These are phyloP conservation scores for Archaeoteleia sp. DNA, from an alignment of 2,888 invertebrate genomes.

Conservation along the genomic window DNA sequence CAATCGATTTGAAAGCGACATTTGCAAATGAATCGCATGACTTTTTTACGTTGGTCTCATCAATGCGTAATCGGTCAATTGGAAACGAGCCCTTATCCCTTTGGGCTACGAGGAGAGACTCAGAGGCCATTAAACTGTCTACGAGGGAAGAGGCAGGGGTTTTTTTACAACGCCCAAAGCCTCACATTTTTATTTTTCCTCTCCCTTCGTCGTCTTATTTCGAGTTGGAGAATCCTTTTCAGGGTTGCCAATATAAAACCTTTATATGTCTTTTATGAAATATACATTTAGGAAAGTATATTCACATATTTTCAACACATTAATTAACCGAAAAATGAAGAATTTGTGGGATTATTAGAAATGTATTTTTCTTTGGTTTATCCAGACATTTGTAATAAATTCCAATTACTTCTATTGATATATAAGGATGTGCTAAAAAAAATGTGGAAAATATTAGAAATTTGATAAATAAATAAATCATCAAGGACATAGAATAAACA, in stretches of 20 bases:
- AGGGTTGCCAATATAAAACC: constrained; percentile 14
- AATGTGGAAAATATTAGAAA: too few relatives aligned
- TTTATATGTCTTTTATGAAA: constrained; percentile 18
- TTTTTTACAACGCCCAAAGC: constrained; percentile 64
- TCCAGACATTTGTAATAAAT: too few relatives aligned
- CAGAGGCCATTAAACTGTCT: constrained; percentile 72
- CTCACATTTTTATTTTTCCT: constrained; percentile 54
- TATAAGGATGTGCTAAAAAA: too few relatives aligned
- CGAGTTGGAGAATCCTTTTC: constrained; percentile 54
- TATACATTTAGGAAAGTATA: too few relatives aligned
- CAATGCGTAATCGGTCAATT: constrained; percentile 61
- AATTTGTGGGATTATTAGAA: too few relatives aligned
- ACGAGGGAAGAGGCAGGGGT: constrained; percentile 63
- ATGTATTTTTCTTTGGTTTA: too few relatives aligned
- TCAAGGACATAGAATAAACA: too few relatives aligned
- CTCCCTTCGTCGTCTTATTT: constrained; percentile 35
- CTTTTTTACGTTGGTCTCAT: constrained; percentile 8
- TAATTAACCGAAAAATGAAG: too few relatives aligned
- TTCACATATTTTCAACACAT: constrained; percentile 1
- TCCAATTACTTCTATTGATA: too few relatives aligned
- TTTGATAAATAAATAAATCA: too few relatives aligned
- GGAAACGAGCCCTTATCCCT: constrained; percentile 65
- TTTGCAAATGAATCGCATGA: constrained; percentile 10
- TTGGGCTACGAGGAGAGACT: constrained; percentile 48
- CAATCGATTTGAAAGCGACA: neutral